Conservation (phyloP, 2,797 vertebrate genomes). For the Sarcophilus harrisii region DNA sequence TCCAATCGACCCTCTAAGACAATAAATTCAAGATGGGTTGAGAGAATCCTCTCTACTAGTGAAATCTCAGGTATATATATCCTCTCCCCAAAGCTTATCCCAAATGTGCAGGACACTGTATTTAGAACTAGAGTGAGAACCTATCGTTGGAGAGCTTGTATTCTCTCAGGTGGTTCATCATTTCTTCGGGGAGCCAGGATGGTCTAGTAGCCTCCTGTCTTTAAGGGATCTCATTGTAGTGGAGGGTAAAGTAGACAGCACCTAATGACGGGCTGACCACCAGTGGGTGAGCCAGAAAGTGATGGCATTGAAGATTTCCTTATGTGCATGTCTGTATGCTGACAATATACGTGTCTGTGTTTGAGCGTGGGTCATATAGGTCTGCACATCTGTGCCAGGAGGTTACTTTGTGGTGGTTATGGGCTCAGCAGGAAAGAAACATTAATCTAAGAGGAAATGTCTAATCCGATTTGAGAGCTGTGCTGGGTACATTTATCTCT, state of each 20-base stretch:
- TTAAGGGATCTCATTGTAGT: background rate
- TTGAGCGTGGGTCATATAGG: background rate
- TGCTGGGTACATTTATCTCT: background rate
- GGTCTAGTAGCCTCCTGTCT: background rate
- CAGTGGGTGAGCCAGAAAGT: background rate
- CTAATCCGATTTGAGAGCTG: background rate
- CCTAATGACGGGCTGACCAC: background rate
- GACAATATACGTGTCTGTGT: background rate
- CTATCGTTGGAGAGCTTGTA: background rate
- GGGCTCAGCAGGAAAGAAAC: conserved; percentile 18
- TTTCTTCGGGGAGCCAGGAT: background rate
- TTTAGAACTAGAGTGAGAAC: background rate
- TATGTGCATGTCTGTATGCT: background rate
- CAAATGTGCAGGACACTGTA: background rate
- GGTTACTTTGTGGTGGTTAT: background rate
- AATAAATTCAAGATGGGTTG: background rate
- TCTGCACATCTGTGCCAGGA: background rate
- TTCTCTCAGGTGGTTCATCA: background rate
- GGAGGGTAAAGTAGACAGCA: background rate
- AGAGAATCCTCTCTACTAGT: background rate
- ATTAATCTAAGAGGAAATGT: background rate
- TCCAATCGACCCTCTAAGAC: background rate
- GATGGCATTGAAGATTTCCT: background rate
- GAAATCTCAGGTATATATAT: background rate
- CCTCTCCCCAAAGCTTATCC: background rate